Base-by-base conservation (phyloP, 2,113 vertebrate genomes). In the Beaufortia kweichowensis region DNA sequence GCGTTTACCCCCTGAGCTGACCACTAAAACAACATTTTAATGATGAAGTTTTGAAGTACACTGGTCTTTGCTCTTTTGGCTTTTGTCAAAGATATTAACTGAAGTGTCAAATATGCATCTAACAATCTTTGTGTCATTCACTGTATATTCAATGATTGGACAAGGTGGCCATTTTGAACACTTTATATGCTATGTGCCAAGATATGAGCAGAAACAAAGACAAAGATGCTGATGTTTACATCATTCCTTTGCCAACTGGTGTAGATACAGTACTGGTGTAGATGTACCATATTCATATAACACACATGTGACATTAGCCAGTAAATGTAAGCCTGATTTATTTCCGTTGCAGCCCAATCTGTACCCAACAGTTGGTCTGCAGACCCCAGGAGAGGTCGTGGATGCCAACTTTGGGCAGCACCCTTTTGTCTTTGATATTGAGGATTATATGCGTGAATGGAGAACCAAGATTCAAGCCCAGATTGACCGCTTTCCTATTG, bases 401-500 rank as follows among this genome's bases (percentile, higher is more conserved):
- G 97, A 98, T 43, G 97, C 97, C 33, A 99, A 99, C 90, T 99
- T 99, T 81, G 96, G 96, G 75, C 96, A 98, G 79, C 96, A 98
- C 85, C 97, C 97, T 0, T 99, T 98, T 60, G 96, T 98, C 56
- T 99, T 98, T 78, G 97, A 99, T 86, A 98, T 99, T 53, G 96
- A 98, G 90, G 96, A 99, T 86, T 98, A 99, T 81, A 98, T 98
- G 95, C 91, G 96, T 0, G 97, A 99, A 82, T 99, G 97, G 97
- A 95, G 96, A 94, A 95, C 95, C 63, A 98, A 98, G 90, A 99
- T 96, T 82, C 95, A 98, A 89, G 93, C 94, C 2, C 96, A 98
- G 89, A 95, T 99, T 76, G 96, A 97, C 86, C 92, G 95, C 82
- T 99, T 95, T 88, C 96, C 96, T 0, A 90, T 94, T 41, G 96